phyloP scores from a whole-genome alignment of 2,113 vertebrate species.

The human region DNA sequence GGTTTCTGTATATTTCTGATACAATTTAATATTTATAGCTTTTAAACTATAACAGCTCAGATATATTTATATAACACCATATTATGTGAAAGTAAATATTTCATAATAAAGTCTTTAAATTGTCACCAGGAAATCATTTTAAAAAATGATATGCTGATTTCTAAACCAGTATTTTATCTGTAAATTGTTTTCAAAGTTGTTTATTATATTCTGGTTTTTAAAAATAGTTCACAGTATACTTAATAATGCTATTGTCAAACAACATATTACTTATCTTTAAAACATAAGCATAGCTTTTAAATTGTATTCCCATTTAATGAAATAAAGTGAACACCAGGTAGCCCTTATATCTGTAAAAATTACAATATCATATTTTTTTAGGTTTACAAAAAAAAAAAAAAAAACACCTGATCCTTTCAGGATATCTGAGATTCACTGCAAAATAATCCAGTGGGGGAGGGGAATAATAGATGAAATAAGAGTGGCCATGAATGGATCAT shows the following conservation, averaged over 20 bases:
- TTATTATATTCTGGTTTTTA: background rate
- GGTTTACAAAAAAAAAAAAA: background rate
- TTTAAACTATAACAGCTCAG: background rate
- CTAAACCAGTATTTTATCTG: background rate
- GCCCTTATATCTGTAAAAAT: background rate
- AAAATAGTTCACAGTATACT: background rate
- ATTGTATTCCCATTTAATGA: background rate
- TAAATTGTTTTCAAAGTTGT: background rate
- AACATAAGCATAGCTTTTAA: background rate
- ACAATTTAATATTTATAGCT: background rate
- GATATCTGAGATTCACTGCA: too few relatives aligned
- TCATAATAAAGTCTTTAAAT: background rate
- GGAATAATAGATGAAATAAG: background rate
- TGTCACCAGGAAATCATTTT: background rate
- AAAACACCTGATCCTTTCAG: background rate
- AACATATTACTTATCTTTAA: background rate
- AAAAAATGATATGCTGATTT: background rate
- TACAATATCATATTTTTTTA: background rate
- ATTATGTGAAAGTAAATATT: background rate
- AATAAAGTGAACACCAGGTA: background rate
- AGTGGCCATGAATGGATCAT: background rate
- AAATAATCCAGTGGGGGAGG: background rate
- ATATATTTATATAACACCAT: background rate
- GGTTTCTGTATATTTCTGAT: background rate
- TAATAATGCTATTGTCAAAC: background rate